Conservation (phyloP, 2,888 invertebrate species). For the Drosophila ezoana region DNA sequence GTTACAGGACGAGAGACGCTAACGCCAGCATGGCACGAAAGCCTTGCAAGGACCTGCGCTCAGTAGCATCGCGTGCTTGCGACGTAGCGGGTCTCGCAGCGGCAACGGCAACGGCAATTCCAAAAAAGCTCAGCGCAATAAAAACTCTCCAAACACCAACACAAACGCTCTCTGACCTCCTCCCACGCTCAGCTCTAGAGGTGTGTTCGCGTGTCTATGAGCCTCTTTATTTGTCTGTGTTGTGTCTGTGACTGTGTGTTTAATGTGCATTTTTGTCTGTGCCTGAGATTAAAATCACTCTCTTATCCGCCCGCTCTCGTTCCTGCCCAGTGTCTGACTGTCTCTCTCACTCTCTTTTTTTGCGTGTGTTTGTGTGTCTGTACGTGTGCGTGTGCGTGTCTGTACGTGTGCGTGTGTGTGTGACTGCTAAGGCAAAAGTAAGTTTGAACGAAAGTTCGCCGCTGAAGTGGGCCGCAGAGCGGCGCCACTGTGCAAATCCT, state of each 20-base stretch:
- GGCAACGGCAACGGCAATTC: conserved; percentile 30
- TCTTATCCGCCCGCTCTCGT: conserved; percentile 5
- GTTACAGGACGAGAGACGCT: conserved; percentile 25
- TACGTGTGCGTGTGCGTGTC: conserved; percentile 26
- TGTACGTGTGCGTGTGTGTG: conserved; percentile 27
- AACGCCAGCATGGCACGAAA: conserved; percentile 46
- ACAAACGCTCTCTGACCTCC: conserved; percentile 21
- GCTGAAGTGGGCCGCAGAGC: conserved; percentile 45
- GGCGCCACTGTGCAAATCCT: conserved; percentile 59
- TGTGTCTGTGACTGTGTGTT: conserved; percentile 11
- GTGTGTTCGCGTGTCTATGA: conserved; percentile 6
- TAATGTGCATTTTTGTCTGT: conserved; percentile 14
- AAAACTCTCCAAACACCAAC: conserved; percentile 7
- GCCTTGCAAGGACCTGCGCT: conserved; percentile 66
- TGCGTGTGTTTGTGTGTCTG: conserved; percentile 23
- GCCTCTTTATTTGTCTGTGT: not conserved
- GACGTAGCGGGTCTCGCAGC: conserved; percentile 68
- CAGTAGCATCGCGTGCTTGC: conserved; percentile 79
- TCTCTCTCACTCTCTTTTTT: conserved; percentile 8
- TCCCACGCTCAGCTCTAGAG: conserved; percentile 21
- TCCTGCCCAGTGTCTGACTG: conserved; percentile 2
- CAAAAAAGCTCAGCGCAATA: conserved; percentile 41
- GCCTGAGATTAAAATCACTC: conserved; percentile 39
- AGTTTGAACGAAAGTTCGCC: conserved; percentile 44
- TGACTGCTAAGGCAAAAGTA: conserved; percentile 33